Percentiles rank a stretch among this genome's conserved stretches.
phyloP scores from a whole-genome alignment of 2,888 invertebrate species.

The Octonoba sinensis region DNA sequence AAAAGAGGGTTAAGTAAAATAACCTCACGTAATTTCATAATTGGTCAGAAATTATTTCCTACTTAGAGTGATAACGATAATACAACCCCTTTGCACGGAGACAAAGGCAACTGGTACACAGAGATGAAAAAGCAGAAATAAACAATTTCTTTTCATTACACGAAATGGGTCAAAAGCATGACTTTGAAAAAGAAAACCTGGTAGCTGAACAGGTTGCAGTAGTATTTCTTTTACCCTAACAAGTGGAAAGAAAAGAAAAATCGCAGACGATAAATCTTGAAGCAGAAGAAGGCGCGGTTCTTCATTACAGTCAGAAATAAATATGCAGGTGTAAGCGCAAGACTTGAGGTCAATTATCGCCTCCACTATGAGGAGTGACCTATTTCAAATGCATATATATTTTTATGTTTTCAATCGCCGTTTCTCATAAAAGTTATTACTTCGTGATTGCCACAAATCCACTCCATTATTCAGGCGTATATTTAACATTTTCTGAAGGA shows the following conservation, averaged over 20 bases:
- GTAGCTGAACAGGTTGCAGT: slow-evolving; percentile 30
- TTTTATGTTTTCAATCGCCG: slow-evolving; percentile 1
- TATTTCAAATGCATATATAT: slow-evolving; percentile 36
- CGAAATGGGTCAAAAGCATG: slow-evolving; percentile 62
- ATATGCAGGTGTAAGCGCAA: slow-evolving; percentile 15
- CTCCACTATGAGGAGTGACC: slow-evolving; percentile 47
- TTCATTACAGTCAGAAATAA: slow-evolving; percentile 55
- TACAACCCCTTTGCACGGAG: slow-evolving; percentile 6
- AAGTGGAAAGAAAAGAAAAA: slow-evolving; percentile 30
- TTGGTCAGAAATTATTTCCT: too few species aligned
- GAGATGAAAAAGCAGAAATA: slow-evolving; percentile 32
- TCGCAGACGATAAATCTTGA: slow-evolving; percentile 43
- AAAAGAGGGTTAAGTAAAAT: too few species aligned
- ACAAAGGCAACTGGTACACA: slow-evolving; percentile 26
- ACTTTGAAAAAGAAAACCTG: slow-evolving; percentile 57
- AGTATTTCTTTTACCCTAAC: slow-evolving; percentile 28
- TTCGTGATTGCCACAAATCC: too few species aligned
- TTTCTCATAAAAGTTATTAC: too few species aligned
- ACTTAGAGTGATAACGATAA: background rate
- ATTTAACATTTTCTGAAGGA: too few species aligned
- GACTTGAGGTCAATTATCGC: slow-evolving; percentile 54
- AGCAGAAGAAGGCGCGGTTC: slow-evolving; percentile 50
- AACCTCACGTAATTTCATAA: too few species aligned
- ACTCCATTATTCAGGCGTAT: too few species aligned
- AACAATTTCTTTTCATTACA: slow-evolving; percentile 39